Conservation (phyloP, 2,797 vertebrate genomes). For the Oreochromis grahami region DNA sequence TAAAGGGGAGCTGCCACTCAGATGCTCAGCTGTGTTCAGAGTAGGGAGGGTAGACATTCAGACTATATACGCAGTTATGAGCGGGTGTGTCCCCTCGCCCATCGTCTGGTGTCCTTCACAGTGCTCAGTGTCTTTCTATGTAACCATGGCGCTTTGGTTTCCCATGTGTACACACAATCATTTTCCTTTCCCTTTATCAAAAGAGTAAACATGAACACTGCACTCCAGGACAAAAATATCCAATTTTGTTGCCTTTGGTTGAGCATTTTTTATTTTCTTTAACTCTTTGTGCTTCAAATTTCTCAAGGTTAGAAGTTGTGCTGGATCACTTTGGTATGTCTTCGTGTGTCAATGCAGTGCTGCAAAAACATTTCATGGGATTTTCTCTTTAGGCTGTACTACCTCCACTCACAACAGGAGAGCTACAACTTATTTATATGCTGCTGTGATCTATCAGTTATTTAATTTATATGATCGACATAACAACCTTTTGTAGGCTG, state of each 20-base stretch:
- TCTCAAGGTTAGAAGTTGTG: not conserved
- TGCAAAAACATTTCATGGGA: not conserved
- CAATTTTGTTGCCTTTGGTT: not conserved
- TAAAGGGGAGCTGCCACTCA: not conserved
- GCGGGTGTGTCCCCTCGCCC: not conserved
- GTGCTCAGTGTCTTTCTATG: not conserved
- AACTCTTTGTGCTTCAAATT: not conserved
- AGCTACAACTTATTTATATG: not conserved
- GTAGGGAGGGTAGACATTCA: not conserved
- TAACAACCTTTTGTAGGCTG: not conserved
- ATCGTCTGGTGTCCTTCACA: not conserved
- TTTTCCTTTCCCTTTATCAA: not conserved
- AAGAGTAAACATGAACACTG: not conserved
- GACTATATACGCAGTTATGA: not conserved
- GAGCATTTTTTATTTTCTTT: not conserved
- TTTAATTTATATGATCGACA: conserved; percentile 18
- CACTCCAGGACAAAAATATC: not conserved
- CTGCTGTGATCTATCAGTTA: conserved; percentile 24
- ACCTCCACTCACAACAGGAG: conserved; percentile 3
- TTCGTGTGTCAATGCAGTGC: not conserved
- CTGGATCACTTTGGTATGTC: not conserved
- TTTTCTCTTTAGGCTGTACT: not conserved
- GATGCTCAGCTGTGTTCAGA: not conserved
- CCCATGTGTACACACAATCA: not conserved
- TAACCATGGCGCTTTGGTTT: not conserved